These are phyloP conservation scores for Andrena haemorrhoa DNA, from an alignment of 2,888 invertebrate species.

Conservation along the genomic window DNA sequence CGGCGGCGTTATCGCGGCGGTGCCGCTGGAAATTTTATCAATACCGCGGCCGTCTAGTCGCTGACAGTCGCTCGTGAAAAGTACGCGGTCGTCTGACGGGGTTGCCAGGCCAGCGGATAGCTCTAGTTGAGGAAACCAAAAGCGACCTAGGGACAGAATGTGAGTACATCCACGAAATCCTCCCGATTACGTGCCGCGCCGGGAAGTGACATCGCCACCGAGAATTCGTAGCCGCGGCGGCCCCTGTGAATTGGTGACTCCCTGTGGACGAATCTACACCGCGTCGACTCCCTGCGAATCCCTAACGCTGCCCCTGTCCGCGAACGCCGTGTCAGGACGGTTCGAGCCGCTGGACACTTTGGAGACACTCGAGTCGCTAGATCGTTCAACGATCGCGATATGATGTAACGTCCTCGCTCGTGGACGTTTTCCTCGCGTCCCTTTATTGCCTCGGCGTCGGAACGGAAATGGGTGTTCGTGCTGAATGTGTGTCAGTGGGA, in stretches of 20 bases:
- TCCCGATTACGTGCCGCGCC: neutral
- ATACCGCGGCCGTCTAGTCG: conserved; percentile 80
- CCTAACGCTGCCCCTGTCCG: neutral
- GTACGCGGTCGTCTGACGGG: conserved; percentile 68
- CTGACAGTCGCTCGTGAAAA: conserved; percentile 78
- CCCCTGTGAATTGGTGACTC: conserved; percentile 13
- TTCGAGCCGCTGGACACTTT: neutral
- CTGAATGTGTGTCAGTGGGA: conserved; percentile 19
- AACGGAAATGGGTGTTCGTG: neutral
- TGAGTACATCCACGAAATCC: conserved; percentile 56
- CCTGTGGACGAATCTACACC: conserved; percentile 27
- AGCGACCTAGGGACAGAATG: conserved; percentile 61
- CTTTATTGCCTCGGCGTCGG: neutral
- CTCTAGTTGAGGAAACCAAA: conserved; percentile 50
- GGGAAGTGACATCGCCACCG: neutral
- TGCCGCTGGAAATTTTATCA: conserved; percentile 81
- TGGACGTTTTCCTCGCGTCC: neutral
- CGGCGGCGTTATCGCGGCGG: conserved; percentile 73
- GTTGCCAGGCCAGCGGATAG: conserved; percentile 62
- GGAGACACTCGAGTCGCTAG: neutral
- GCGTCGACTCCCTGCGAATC: neutral
- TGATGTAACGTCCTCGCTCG: neutral
- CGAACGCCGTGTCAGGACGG: neutral
- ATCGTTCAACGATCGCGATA: neutral
- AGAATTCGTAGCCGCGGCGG: neutral